Evolutionary conservation across 1,140 invertebrate species (phyloP), one percentile per base, ranked within the genome.

Genomic region (honey bee (Apis mellifera)): DNA sequence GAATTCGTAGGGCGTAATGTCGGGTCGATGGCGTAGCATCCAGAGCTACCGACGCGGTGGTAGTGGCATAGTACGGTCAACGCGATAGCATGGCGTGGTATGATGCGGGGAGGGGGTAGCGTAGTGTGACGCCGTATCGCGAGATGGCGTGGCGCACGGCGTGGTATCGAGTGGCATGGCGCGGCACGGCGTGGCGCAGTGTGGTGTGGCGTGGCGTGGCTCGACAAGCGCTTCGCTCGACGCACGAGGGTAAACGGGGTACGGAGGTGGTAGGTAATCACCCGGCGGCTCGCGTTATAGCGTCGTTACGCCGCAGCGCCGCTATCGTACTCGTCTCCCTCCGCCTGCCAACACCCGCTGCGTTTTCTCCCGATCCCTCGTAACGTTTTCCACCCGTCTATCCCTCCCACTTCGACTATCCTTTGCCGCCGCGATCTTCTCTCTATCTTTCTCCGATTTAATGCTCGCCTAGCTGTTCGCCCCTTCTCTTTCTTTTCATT

Each of bases 231-330:
- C 82, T 59, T 74, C 52, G 83, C 76, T 88, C 85, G 78, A 88
- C 85, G 77, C 81, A 79, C 80, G 82, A 88, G 84, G 84, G 82
- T 73, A 82, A 87, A 78, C 75, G 75, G 79, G 83, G 84, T 84
- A 73, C 80, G 82, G 85, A 90, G 92, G 91, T 91, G 90, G 91
- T 90, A 89, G 91, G 92, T 92, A 93, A 93, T 93, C 92, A 92
- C 91, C 91, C 91, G 86, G 89, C 89, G 90, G 90, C 91, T 90
- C 90, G 90, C 91, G 91, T 92, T 91, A 92, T 91, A 93, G 92
- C 92, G 90, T 92, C 93, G 93, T 93, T 93, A 92, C 90, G 88
- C 91, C 89, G 87, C 87, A 90, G 89, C 88, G 89, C 88, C 90
- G 88, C 91, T 90, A 92, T 91, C 90, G 88, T 84, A 84, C 82